Evolutionary conservation across 1,140 invertebrate species (phyloP), one percentile per base, ranked within the genome.

Genomic region (Drosophila persimilis): DNA sequence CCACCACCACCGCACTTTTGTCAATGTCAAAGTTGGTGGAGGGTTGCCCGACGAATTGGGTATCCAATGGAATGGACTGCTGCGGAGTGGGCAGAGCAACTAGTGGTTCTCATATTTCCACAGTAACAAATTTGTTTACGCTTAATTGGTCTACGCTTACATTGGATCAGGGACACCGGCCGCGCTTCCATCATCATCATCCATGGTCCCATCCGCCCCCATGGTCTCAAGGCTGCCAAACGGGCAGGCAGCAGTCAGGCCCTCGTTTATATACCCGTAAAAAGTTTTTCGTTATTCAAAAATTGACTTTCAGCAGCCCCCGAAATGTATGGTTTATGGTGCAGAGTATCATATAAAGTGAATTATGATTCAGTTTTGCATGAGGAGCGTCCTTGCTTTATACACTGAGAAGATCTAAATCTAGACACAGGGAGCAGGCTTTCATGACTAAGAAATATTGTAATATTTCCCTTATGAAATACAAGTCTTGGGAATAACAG

Each of bases 61-160:
- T 41, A 35, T 64, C 31, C n/a, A 13, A 39, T 39, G 11, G 43
- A n/a, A 11, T 46, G 31, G 48, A 20, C 61, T 35, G 26, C 17
- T 22, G 20, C 9, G 11, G 35, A 1, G 13, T 26, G 24, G 24
- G 13, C 22, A 60, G 61, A 85, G 83, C 81, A 86, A 86, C 81
- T 86, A 86, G 81, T 86, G 83, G 77, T 81, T 73, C 83, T 88
- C 71, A 76, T 61, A 73, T 86, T 88, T 54, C 78, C 77, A 77
- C 58, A 77, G 64, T 57, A 86, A 61, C 66, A 86, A 81, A 86
- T 86, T 84, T 86, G 77, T 86, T 88, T 88, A 88, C 84, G 84
- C 83, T 74, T 88, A 88, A 88, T 88, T 88, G 83, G 83, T 74
- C 84, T 88, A 76, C 72, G 84, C 64, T 83, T 88, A 88, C 79